These are phyloP conservation scores for Chaetoderma sp. DNA, from an alignment of 2,888 invertebrate species.

Conservation along the genomic window DNA sequence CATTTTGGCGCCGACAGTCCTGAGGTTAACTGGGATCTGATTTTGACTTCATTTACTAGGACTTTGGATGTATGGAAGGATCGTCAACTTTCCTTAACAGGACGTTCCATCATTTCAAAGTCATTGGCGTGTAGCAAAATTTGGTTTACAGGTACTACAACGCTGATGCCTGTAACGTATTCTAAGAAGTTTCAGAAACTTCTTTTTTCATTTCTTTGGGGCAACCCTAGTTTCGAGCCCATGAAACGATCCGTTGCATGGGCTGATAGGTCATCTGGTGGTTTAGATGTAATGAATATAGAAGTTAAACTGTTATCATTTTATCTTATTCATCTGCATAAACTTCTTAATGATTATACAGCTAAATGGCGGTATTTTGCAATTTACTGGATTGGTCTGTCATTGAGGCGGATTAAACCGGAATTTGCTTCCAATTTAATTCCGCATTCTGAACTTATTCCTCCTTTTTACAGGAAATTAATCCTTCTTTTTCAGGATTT, in stretches of 20 bases:
- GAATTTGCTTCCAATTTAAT: background rate
- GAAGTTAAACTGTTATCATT: background rate
- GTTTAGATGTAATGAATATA: background rate
- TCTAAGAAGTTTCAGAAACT: background rate
- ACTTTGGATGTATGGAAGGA: background rate
- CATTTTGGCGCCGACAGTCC: background rate
- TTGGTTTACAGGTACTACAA: background rate
- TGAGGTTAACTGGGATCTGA: background rate
- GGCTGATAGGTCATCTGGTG: background rate
- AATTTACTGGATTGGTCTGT: conserved; percentile 1
- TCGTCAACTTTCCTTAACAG: background rate
- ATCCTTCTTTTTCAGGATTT: background rate
- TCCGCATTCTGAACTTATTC: background rate
- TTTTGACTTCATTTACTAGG: background rate
- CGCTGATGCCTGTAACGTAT: background rate
- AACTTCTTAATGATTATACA: background rate
- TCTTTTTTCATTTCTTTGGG: background rate
- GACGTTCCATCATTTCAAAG: background rate
- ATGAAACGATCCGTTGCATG: background rate
- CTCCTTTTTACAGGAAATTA: background rate
- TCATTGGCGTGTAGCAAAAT: background rate
- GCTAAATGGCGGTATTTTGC: conserved; percentile 1
- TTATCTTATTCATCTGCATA: background rate
- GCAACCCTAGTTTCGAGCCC: too few species aligned
- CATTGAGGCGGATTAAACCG: background rate